A percentile compares a stretch with the other conserved stretches of the same genome.
These are phyloP conservation scores for Thumatha senex DNA, from an alignment of 2,888 invertebrate genomes.

Conservation along the genomic window DNA sequence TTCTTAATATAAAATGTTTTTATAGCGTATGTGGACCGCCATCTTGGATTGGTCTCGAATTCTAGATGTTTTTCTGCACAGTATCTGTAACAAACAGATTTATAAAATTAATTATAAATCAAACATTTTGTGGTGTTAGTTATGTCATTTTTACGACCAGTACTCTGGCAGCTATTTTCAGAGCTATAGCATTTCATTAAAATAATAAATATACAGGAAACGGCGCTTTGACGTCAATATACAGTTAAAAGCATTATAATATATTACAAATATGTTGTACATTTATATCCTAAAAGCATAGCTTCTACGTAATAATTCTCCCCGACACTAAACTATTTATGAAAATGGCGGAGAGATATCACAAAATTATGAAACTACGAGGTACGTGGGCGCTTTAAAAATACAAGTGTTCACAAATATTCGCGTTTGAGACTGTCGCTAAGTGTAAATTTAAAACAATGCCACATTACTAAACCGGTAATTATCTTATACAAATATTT, in stretches of 20 bases:
- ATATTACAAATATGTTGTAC: slow-evolving; percentile 31
- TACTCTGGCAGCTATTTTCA: slow-evolving; percentile 31
- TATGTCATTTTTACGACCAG: slow-evolving; percentile 35
- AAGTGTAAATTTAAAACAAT: slow-evolving; percentile 5
- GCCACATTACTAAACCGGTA: not conserved
- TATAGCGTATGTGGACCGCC: slow-evolving; percentile 58
- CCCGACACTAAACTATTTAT: slow-evolving; percentile 34
- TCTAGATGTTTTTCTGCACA: slow-evolving; percentile 51
- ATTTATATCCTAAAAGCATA: not conserved
- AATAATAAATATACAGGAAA: slow-evolving; percentile 40
- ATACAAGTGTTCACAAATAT: slow-evolving; percentile 25
- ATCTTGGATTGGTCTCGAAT: slow-evolving; percentile 64
- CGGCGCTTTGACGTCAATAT: slow-evolving; percentile 48
- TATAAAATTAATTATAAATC: slow-evolving; percentile 13
- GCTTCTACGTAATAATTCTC: not conserved
- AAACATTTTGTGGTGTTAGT: slow-evolving; percentile 1
- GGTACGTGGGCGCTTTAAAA: slow-evolving; percentile 23
- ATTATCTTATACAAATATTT: slow-evolving; percentile 2
- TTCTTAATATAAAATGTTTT: slow-evolving; percentile 60
- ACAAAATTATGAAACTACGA: slow-evolving; percentile 38
- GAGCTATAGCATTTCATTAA: slow-evolving; percentile 34
- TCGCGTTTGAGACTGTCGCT: slow-evolving; percentile 8
- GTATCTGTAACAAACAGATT: slow-evolving; percentile 61
- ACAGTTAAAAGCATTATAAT: slow-evolving; percentile 32
- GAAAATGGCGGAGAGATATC: slow-evolving; percentile 38